Evolutionary conservation across 2,113 vertebrate genomes (phyloP), one percentile per base, ranked within the genome.

Genomic region (Hippocampus guttulatus): DNA sequence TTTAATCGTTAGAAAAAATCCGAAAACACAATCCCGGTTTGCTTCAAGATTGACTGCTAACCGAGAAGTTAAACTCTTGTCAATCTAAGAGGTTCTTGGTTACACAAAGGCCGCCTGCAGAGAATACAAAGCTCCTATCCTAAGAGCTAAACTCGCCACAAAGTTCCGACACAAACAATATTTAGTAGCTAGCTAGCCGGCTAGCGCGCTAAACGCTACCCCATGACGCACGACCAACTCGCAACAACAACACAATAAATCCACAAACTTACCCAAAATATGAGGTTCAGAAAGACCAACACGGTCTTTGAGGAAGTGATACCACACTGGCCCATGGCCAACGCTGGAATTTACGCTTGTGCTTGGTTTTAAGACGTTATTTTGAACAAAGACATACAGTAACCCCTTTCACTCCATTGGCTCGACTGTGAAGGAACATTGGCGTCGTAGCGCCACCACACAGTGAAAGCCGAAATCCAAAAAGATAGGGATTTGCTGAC

Each of bases 221-320:
- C 54, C 69, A 23, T 81, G 83, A 84, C 84, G 82, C 82, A 68
- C 68, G 52, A 43, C 8, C 15, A 10, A 77, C 70, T 71, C 52
- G 10, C 3, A 52, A n/a, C 52, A 55, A 52, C 1, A 27, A 21
- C 21, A 43, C 1, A 69, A 63, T 3, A 63, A 81, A 72, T 40
- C 38, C 43, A 43, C 27, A 63, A 71, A 80, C 94, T 93, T 87
- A 97, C 96, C 96, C 96, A 97, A 79, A 98, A 98, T 76, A 98
- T 96, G 52, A 98, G 94, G 87, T 98, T 98, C 54, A 98, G 93
- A 70, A 98, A 98, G 55, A 98, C 95, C 72, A 98, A 87, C 55
- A 96, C 95, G 14, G 96, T 98, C 88, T 98, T 98, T 25, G 96
- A 98, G 5, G 95, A 98, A 67, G 94, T 96, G 76, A 98, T 92